phyloP scores from a whole-genome alignment of 2,888 invertebrate species.

The Cheilosia scutellata region DNA sequence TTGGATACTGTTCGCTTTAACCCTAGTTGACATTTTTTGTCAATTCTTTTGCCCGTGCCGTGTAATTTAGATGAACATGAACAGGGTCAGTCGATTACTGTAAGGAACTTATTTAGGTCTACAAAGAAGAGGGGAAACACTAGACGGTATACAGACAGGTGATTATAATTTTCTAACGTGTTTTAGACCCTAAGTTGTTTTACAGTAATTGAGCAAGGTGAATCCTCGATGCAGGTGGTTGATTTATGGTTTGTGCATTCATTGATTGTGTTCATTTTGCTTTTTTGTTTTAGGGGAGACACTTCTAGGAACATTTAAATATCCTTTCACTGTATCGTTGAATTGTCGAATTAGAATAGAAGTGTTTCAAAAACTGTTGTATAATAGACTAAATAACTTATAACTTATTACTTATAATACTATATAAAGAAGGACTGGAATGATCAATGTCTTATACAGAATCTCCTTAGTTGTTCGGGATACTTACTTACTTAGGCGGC shows the following conservation, averaged over 20 bases:
- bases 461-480: too few relatives aligned
- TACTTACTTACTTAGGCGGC: too few relatives aligned
- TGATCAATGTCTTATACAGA: too few relatives aligned
- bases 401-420: too few relatives aligned
- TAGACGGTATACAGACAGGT: conserved; percentile 55
- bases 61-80: conserved; percentile 52
- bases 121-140: neutral
- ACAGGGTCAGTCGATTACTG: conserved; percentile 34
- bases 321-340: too few relatives aligned
- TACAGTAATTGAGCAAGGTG: conserved; percentile 61
- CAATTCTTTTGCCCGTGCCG: conserved; percentile 6
- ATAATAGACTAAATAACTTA: too few relatives aligned
- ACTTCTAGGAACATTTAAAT: too few relatives aligned
- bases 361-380: too few relatives aligned
- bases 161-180: conserved; percentile 16
- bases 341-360: too few relatives aligned
- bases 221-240: conserved; percentile 73
- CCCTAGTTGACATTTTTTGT: conserved; percentile 77
- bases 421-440: too few relatives aligned
- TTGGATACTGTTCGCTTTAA: conserved; percentile 22
- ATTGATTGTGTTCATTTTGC: neutral
- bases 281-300: neutral
- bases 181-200: conserved; percentile 11
- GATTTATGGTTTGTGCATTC: conserved; percentile 62
- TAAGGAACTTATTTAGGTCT: neutral